Conservation (phyloP, 2,113 vertebrate species). For the Brachyhypopomus gauderio region DNA sequence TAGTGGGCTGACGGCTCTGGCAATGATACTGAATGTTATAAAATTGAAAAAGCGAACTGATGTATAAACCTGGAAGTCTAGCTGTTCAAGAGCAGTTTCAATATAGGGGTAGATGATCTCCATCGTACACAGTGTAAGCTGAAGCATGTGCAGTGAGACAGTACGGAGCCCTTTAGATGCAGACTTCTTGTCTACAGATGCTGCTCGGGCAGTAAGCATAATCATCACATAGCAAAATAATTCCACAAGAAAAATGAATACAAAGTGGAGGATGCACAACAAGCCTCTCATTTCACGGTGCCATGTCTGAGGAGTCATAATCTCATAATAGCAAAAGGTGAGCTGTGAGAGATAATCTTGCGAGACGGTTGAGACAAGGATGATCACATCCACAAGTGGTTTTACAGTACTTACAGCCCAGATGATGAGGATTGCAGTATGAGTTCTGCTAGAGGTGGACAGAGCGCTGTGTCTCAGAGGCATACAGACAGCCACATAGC, state of each 20-base stretch:
- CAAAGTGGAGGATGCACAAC: constrained; percentile 11
- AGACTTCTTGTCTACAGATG: constrained; percentile 48
- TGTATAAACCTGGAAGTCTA: constrained; percentile 35
- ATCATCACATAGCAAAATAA: constrained; percentile 57
- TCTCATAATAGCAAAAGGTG: constrained; percentile 51
- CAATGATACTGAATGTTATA: constrained; percentile 53
- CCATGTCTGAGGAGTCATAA: constrained; percentile 45
- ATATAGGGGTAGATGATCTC: constrained; percentile 53
- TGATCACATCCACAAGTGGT: constrained; percentile 38
- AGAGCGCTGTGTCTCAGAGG: constrained; percentile 51
- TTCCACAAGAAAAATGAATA: constrained; percentile 38
- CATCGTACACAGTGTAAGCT: constrained; percentile 55
- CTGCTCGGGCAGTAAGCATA: constrained; percentile 45
- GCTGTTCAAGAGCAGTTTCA: constrained; percentile 37
- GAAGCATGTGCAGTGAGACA: constrained; percentile 58
- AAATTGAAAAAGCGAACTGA: constrained; percentile 52
- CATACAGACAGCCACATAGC: constrained; percentile 60
- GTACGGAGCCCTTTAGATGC: constrained; percentile 52
- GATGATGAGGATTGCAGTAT: constrained; percentile 34
- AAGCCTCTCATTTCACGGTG: constrained; percentile 13
- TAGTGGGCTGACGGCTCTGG: constrained; percentile 58
- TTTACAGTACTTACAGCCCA: constrained; percentile 37
- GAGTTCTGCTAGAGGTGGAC: constrained; percentile 29
- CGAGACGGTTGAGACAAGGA: constrained; percentile 16
- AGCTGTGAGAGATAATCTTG: constrained; percentile 33